Evolutionary conservation across 2,888 invertebrate genomes (phyloP).

Genomic region (Napeogenes inachia): DNA sequence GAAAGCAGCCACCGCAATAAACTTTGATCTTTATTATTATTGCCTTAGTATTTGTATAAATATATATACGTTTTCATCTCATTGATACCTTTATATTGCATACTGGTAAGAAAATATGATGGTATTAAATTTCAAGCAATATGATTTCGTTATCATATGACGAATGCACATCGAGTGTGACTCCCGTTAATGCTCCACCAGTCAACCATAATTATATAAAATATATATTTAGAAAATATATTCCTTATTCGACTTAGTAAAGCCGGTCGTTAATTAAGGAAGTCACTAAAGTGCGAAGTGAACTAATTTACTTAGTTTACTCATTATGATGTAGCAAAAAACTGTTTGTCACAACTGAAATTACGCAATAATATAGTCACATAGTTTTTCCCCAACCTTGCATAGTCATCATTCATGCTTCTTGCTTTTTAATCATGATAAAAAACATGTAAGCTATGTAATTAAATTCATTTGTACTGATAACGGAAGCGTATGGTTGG

Average conservation of each 20-base stretch:
- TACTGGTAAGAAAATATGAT: slow-evolving; percentile 25
- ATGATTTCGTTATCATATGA: slow-evolving; percentile 59
- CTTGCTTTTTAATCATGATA: not conserved
- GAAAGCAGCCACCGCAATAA: slow-evolving; percentile 53
- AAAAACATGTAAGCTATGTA: slow-evolving; percentile 1
- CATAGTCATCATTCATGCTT: not conserved
- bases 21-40: slow-evolving; percentile 57
- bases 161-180: slow-evolving; percentile 62
- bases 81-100: not conserved
- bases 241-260: not conserved
- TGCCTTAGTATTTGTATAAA: slow-evolving; percentile 30
- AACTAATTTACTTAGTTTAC: too few relatives aligned
- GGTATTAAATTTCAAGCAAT: slow-evolving; percentile 29
- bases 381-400: slow-evolving; percentile 4
- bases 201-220: slow-evolving; percentile 39
- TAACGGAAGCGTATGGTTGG: not conserved
- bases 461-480: slow-evolving; percentile 2
- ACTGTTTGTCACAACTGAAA: slow-evolving; percentile 12
- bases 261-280: not conserved
- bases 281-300: slow-evolving; percentile 1
- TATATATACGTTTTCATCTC: slow-evolving; percentile 1
- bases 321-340: not conserved
- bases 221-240: not conserved
- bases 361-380: slow-evolving; percentile 13
- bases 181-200: slow-evolving; percentile 67